Evolutionary conservation across 2,888 invertebrate genomes (phyloP).

Genomic region (Acrocera orbiculus): DNA sequence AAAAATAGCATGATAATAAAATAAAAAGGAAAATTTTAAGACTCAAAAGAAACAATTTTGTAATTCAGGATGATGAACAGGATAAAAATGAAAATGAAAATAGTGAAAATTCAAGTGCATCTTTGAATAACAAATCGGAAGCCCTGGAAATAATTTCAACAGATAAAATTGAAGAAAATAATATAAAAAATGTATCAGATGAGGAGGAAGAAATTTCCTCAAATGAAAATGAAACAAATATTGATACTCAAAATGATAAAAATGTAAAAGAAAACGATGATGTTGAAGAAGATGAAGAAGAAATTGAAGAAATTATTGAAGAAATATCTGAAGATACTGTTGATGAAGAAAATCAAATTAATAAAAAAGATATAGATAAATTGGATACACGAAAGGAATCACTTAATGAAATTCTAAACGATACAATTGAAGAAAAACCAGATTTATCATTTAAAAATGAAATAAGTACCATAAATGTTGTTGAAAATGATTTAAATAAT

Average conservation of each 20-base stretch:
- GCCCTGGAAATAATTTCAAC: too few species aligned
- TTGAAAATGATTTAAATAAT: too few species aligned
- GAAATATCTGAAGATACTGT: not conserved
- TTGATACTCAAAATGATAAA: too few species aligned
- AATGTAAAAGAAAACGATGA: slow-evolving; percentile 4
- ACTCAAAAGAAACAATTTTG: too few species aligned
- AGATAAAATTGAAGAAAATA: too few species aligned
- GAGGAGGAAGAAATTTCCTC: slow-evolving; percentile 4
- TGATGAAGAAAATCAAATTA: not conserved
- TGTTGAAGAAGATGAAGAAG: slow-evolving; percentile 5
- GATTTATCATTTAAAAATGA: not conserved
- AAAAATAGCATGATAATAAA: too few species aligned
- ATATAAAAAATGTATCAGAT: slow-evolving; percentile 1
- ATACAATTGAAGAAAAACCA: not conserved
- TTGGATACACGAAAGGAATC: not conserved
- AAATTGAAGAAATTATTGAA: not conserved
- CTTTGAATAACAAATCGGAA: too few species aligned
- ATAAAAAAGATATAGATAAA: not conserved
- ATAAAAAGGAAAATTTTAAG: too few species aligned
- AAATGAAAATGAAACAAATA: too few species aligned
- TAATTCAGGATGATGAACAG: too few species aligned
- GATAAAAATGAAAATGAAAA: too few species aligned
- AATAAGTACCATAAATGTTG: not conserved
- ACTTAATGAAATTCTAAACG: not conserved
- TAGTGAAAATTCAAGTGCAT: too few species aligned